Evolutionary conservation across 2,888 invertebrate species (phyloP), one percentile per base, ranked within the genome.

Genomic region (Meiosimyza decipiens): DNA sequence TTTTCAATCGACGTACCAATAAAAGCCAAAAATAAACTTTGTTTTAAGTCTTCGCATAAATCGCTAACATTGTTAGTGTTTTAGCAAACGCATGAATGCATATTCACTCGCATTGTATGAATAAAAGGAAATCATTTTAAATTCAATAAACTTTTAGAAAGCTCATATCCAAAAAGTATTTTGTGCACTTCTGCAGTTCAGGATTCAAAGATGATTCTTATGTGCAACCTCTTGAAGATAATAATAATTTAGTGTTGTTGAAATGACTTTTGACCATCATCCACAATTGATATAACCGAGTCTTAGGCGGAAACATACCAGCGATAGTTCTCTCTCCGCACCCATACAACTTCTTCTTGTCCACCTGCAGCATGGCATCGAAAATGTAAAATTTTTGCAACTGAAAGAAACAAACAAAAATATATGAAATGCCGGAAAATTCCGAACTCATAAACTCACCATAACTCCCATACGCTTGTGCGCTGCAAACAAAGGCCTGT

Each of bases 221-320:
- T 84, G 84, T 82, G 82, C 83, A 85, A 84, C 85, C 86, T 86
- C 86, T 85, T 81, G 88, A 84, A 87, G 82, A 90, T 87, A 80
- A 91, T 88, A 87, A 86, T 87, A 87, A 87, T 87, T 87, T 87
- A 87, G 85, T 87, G 85, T 82, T 87, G 87, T 87, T 87, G 86
- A 87, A 87, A 87, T 86, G 87, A 85, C 87, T 87, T 87, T 87
- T 87, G 87, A 87, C 87, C 87, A 87, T 87, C 87, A 87, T 83
- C 83, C 84, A 84, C 84, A 82, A 67, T 76, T 71, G 73, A 60
- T 67, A 75, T 75, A 73, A 75, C 40, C 40, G 40, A 40, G 40
- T 9, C 6, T 40, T 40, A 40, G 40, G 40, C 40, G 40, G 40
- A 40, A 40, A 40, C 40, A 40, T 40, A 40, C 40, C 40, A 40